A percentile compares a stretch with the other conserved stretches of the same genome.
phyloP scores from a whole-genome alignment of 1,140 invertebrate genomes.

The Drosophila nikananu region DNA sequence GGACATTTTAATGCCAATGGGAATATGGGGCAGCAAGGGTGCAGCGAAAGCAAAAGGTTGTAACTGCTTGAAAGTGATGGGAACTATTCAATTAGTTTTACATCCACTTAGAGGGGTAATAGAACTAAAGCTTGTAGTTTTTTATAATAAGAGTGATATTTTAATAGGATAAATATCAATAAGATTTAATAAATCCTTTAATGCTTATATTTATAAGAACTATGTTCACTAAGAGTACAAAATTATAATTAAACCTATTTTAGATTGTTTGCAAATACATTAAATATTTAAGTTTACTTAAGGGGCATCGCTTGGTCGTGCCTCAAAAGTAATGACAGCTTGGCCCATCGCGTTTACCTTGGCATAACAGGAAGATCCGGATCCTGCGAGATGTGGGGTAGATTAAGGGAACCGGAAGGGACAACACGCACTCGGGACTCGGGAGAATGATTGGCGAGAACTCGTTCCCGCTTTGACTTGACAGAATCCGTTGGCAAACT shows the following conservation, averaged over 20 bases:
- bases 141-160: too few species aligned
- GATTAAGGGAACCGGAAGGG: conserved; percentile 72
- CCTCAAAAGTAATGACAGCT: not conserved
- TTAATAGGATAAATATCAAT: not conserved
- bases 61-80: not conserved
- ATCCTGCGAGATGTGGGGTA: conserved; percentile 19
- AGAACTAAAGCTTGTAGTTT: not conserved
- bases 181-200: not conserved
- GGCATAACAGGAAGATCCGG: conserved; percentile 32
- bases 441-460: conserved; percentile 22
- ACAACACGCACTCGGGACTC: conserved; percentile 62
- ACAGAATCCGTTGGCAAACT: conserved; percentile 54
- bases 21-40: conserved; percentile 11
- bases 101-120: too few species aligned
- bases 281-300: too few species aligned
- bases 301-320: not conserved
- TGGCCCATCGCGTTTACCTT: not conserved
- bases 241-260: not conserved
- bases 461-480: conserved; percentile 7
- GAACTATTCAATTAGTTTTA: not conserved
- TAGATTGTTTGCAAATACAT: not conserved
- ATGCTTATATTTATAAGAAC: not conserved
- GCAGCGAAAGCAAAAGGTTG: not conserved
- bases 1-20: conserved; percentile 46
- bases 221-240: not conserved